A percentile compares a stretch with the other conserved stretches of the same genome.
Evolutionary conservation across 2,113 vertebrate genomes (phyloP).

Genomic region (Dasyornis broadbenti): DNA sequence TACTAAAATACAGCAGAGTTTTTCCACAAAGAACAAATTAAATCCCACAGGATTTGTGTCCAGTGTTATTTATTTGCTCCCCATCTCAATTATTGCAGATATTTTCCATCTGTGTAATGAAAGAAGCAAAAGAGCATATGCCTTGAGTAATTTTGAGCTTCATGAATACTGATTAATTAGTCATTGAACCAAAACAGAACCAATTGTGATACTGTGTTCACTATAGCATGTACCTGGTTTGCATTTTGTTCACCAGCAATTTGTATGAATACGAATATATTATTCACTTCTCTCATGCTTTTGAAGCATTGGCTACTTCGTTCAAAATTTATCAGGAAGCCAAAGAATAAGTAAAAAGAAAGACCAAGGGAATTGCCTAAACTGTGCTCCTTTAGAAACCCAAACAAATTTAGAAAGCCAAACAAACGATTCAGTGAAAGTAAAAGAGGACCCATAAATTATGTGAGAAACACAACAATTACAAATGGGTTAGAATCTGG

Average conservation of each 20-base stretch:
- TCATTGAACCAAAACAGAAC: background rate
- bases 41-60: background rate
- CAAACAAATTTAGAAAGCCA: background rate
- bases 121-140: background rate
- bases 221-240: background rate
- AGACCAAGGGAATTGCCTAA: background rate
- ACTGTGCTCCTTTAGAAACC: background rate
- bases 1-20: background rate
- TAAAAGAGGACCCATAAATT: background rate
- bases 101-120: background rate
- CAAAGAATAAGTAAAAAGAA: background rate
- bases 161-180: background rate
- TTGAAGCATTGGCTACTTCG: background rate
- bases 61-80: background rate
- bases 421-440: background rate
- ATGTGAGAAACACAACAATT: background rate
- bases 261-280: background rate
- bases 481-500: background rate
- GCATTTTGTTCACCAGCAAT: background rate
- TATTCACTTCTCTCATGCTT: background rate
- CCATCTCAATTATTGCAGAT: background rate
- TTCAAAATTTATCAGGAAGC: background rate
- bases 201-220: background rate
- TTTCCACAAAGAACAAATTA: background rate
- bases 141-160: background rate